These are phyloP conservation scores for Apis laboriosa DNA, from an alignment of 1,140 invertebrate genomes.

Conservation along the genomic window DNA sequence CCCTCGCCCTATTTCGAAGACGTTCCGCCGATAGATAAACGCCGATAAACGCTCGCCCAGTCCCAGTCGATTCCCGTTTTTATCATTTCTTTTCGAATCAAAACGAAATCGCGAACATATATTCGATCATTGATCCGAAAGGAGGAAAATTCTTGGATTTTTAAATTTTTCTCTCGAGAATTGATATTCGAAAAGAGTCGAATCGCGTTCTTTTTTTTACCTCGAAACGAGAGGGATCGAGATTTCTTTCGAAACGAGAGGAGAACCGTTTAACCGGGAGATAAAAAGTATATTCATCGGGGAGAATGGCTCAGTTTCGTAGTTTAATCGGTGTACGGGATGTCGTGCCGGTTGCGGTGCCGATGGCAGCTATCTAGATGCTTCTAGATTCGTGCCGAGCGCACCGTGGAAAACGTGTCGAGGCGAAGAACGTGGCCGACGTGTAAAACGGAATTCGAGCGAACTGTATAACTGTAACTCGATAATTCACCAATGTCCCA, in stretches of 20 bases:
- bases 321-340: slow-evolving; percentile 32
- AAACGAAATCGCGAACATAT: no score
- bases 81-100: no score
- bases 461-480: neutral
- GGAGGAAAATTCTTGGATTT: neutral
- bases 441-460: slow-evolving; percentile 24
- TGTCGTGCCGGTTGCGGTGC: slow-evolving; percentile 32
- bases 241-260: no score
- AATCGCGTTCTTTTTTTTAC: no score
- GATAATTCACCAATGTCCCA: slow-evolving; percentile 21
- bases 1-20: slow-evolving; percentile 44
- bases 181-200: no score
- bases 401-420: slow-evolving; percentile 54
- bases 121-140: no score
- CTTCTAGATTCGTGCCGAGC: slow-evolving; percentile 64
- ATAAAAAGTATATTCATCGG: slow-evolving; percentile 56
- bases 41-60: slow-evolving; percentile 12
- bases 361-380: slow-evolving; percentile 32
- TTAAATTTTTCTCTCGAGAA: no score
- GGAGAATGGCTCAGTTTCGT: slow-evolving; percentile 31
- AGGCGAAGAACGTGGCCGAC: slow-evolving; percentile 22
- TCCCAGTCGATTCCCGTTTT: no score
- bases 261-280: neutral
- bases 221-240: no score
- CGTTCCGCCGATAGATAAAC: slow-evolving; percentile 16